Evolutionary conservation across 2,888 invertebrate species (phyloP).

Genomic region (Augochlorella aurata): DNA sequence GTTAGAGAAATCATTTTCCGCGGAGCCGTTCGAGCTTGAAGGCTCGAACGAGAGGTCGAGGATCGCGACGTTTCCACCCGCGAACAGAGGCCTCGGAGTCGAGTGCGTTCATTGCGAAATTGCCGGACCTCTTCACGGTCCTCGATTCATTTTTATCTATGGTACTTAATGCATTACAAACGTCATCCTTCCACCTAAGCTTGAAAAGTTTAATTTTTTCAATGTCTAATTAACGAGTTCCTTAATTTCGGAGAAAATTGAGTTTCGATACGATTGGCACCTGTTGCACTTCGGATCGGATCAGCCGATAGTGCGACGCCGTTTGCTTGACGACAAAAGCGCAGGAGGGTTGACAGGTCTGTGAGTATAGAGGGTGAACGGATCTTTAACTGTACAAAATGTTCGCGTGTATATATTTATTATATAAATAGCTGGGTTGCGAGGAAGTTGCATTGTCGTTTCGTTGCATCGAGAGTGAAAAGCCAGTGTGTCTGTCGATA

Average conservation of each 20-base stretch:
- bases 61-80: background rate
- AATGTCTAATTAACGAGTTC: too few species aligned
- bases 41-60: background rate
- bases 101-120: constrained; percentile 50
- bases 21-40: background rate
- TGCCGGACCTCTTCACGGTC: constrained; percentile 42
- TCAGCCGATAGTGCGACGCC: background rate
- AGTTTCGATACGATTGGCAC: background rate
- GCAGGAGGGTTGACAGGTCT: background rate
- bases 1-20: constrained; percentile 35
- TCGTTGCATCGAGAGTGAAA: constrained; percentile 22
- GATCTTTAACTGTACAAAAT: constrained; percentile 74
- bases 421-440: constrained; percentile 40
- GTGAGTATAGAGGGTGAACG: background rate
- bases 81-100: background rate
- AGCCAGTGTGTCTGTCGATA: background rate
- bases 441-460: constrained; percentile 22
- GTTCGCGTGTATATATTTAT: constrained; percentile 77
- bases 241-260: background rate
- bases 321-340: constrained; percentile 26
- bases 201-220: too few species aligned
- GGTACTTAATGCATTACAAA: background rate
- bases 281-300: constrained; percentile 38
- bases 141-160: background rate
- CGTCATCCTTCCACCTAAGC: constrained; percentile 3